Evolutionary conservation across 2,797 vertebrate species (phyloP), one percentile per base, ranked within the genome.

Genomic region (Ctenopoma multispine): DNA sequence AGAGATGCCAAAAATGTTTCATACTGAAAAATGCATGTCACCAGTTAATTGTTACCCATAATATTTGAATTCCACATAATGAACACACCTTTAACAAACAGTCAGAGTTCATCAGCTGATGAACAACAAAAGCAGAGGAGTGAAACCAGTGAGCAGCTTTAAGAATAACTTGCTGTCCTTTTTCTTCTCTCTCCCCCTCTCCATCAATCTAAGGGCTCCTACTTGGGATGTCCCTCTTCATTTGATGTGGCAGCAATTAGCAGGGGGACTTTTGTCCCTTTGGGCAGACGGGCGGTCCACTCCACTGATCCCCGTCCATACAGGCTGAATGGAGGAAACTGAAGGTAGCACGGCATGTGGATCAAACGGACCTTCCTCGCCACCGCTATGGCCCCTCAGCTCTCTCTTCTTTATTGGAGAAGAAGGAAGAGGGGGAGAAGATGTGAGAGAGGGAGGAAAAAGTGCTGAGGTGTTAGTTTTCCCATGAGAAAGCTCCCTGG

Each of bases 181-280:
- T 88, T 55, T 49, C 50, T 65, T 21, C 50, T 53, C 50, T 66
- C 58, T 63, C 59, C 70, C 60, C 72, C 79, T 82, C 92, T 94
- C 93, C 88, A 86, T 93, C 84, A 90, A 90, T 93, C 92, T 92
- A 88, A 91, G 94, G 93, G 92, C 92, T 92, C 88, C 91, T 92
- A 86, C 85, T 76, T 85, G 79, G 87, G 92, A 91, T 93, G 90
- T 90, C 91, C 91, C 89, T 83, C 67, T 92, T 95, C 93, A 96
- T 96, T 95, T 97, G 95, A 96, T 96, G 95, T 96, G 94, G 95
- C 94, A 93, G 92, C 93, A 96, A 96, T 96, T 96, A 97, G 94
- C 85, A 86, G 80, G 89, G 79, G 87, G 87, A 96, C 95, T 96
- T 96, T 93, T 95, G 94, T 95, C 89, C 83, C 91, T 81, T 88